Percentiles rank a stretch among this genome's conserved stretches.
Evolutionary conservation across 2,797 vertebrate species (phyloP).

Genomic region (Florisuga fusca): DNA sequence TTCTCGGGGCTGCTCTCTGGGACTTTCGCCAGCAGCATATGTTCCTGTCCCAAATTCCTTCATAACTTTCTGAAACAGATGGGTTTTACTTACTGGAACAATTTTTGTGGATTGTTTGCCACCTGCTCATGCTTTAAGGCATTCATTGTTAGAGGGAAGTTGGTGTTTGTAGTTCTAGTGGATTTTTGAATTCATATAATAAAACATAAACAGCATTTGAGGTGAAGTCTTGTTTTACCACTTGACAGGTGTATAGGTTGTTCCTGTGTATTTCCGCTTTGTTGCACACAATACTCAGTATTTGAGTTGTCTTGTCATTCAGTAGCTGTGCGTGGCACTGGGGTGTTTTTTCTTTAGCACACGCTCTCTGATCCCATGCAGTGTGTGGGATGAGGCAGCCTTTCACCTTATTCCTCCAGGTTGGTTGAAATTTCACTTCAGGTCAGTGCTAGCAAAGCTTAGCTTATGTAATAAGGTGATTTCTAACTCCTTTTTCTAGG

Average conservation of each 20-base stretch:
- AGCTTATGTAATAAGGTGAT: background rate
- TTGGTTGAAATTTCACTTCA: background rate
- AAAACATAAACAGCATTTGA: background rate
- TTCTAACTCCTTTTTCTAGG: background rate
- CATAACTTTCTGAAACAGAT: accelerated
- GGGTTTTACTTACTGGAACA: accelerated
- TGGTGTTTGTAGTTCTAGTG: no score
- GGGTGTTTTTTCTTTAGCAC: background rate
- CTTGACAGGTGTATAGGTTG: no score
- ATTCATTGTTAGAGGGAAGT: accelerated
- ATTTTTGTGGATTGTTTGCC: background rate
- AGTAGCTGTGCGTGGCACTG: background rate
- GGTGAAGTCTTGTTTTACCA: background rate
- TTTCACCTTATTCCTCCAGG: accelerated
- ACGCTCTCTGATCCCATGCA: accelerated
- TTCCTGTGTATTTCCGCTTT: accelerated
- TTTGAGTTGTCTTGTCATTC: background rate
- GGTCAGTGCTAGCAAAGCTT: background rate
- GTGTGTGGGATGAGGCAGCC: accelerated
- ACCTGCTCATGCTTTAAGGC: accelerated
- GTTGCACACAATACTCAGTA: accelerated
- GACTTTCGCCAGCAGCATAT: accelerated
- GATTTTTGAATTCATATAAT: background rate
- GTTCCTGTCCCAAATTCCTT: background rate
- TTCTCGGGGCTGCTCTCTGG: accelerated